phyloP scores from a whole-genome alignment of 2,888 invertebrate species.

The Eupeodes luniger region DNA sequence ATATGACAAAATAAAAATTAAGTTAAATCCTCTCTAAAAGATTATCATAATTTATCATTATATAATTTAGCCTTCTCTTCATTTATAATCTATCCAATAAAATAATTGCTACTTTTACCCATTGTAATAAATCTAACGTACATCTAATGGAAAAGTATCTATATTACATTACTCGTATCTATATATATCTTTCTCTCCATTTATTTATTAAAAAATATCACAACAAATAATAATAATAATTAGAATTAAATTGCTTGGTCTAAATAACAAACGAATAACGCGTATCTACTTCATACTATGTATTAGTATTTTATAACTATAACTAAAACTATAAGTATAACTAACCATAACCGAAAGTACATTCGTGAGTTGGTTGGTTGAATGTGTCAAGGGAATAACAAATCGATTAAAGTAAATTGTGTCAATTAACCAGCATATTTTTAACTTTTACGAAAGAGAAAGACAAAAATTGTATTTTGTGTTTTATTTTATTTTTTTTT shows the following conservation, averaged over 20 bases:
- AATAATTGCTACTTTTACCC: neutral
- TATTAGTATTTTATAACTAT: neutral
- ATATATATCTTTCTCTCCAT: neutral
- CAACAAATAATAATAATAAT: conserved; percentile 20
- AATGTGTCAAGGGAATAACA: conserved; percentile 53
- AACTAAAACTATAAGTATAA: neutral
- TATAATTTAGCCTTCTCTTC: neutral
- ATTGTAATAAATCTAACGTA: neutral
- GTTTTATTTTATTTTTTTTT: neutral
- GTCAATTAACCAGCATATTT: conserved; percentile 68
- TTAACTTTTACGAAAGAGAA: conserved; percentile 24
- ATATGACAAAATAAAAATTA: neutral
- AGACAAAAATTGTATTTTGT: neutral
- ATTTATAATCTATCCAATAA: conserved; percentile 12
- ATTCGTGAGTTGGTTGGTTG: conserved; percentile 13
- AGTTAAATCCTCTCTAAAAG: neutral
- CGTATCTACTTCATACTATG: neutral
- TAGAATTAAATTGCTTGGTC: conserved; percentile 9
- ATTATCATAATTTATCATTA: neutral
- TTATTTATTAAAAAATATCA: conserved; percentile 9
- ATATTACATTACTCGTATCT: neutral
- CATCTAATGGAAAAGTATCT: neutral
- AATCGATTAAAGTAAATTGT: conserved; percentile 73
- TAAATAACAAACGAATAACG: neutral
- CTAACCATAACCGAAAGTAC: neutral